Evolutionary conservation across 2,113 vertebrate species (phyloP).

Genomic region (Rallus limicola): DNA sequence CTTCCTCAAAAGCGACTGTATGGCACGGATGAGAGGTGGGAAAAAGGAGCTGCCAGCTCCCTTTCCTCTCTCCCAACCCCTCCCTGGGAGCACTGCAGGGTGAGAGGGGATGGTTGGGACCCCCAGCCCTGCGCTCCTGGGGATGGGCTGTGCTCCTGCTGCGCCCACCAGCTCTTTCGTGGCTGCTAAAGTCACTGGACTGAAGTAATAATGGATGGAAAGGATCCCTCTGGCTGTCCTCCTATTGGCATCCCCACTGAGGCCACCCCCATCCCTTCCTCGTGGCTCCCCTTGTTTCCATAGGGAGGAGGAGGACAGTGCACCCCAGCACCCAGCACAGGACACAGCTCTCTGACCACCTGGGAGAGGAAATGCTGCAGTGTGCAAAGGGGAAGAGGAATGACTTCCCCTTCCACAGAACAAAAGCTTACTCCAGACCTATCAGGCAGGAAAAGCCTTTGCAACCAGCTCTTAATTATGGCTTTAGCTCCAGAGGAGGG

Average conservation of each 20-base stretch:
- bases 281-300: background rate
- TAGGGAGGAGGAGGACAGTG: background rate
- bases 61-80: rapidly evolving
- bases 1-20: background rate
- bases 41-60: background rate
- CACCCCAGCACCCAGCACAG: background rate
- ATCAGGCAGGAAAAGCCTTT: background rate
- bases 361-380: background rate
- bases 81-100: rapidly evolving
- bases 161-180: background rate
- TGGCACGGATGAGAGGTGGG: background rate
- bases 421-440: background rate
- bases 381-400: background rate
- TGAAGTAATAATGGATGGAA: rapidly evolving
- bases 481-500: background rate
- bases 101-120: background rate
- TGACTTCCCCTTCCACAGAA: background rate
- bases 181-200: background rate
- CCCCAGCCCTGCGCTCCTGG: rapidly evolving
- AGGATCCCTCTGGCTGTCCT: background rate
- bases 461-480: background rate
- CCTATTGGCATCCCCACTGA: background rate
- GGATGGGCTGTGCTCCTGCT: background rate
- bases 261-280: background rate
- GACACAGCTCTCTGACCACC: background rate